Conservation (phyloP, 2,797 vertebrate genomes). For the Myripristis murdjan region DNA sequence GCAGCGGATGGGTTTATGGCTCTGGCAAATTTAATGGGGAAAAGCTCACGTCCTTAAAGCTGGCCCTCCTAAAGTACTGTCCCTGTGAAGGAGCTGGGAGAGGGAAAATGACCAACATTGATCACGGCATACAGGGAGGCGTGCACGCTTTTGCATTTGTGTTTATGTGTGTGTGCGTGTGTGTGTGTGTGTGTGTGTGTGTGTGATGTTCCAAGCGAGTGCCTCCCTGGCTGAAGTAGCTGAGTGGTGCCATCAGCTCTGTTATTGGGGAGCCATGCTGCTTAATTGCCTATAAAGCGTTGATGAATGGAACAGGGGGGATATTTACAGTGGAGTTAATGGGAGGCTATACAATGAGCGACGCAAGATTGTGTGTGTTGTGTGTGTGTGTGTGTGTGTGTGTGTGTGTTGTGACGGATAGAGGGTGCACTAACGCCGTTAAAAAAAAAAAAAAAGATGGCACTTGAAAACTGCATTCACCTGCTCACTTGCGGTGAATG, state of each 20-base stretch:
- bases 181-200: constrained; percentile 1
- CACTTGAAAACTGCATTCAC: constrained; percentile 8
- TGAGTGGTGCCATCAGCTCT: constrained; percentile 35
- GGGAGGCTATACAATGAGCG: constrained; percentile 33
- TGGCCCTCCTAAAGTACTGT: constrained; percentile 28
- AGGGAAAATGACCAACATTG: constrained; percentile 26
- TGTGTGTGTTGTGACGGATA: constrained; percentile 5
- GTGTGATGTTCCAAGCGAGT: constrained; percentile 22
- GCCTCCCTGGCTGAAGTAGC: constrained; percentile 28
- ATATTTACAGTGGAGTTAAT: constrained; percentile 71
- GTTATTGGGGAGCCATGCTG: constrained; percentile 61
- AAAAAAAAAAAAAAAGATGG: background rate
- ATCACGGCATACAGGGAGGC: constrained; percentile 18
- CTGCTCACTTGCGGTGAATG: constrained; percentile 2
- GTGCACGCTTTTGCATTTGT: background rate
- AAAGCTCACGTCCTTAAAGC: constrained; percentile 26
- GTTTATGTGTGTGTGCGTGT: constrained; percentile 19
- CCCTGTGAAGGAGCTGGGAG: constrained; percentile 37
- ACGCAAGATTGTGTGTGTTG: constrained; percentile 7
- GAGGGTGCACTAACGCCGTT: constrained; percentile 17
- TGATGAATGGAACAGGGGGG: constrained; percentile 72
- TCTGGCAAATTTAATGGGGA: constrained; percentile 26
- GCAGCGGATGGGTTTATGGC: constrained; percentile 41
- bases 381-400: constrained; percentile 27
- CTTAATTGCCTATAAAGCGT: constrained; percentile 81